Conservation (phyloP, 1,140 invertebrate species). For the Steinernema feltiae region DNA sequence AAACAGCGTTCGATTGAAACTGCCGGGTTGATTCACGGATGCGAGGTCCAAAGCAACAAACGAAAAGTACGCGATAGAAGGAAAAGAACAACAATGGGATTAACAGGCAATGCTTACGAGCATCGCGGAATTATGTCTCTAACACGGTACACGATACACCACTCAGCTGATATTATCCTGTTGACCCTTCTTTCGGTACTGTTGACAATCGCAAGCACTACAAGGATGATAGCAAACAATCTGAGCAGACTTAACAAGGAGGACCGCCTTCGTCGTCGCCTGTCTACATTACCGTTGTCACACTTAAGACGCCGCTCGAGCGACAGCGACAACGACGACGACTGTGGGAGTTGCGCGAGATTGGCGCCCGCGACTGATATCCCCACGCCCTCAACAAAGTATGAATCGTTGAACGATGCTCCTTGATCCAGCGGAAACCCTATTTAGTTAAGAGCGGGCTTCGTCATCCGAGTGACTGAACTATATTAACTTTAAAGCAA, state of each 20-base stretch:
- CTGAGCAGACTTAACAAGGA: conserved; percentile 5
- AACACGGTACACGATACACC: too few species aligned
- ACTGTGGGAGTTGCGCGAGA: too few species aligned
- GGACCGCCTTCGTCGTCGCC: background rate
- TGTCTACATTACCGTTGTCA: conserved; percentile 11
- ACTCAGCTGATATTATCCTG: conserved; percentile 1
- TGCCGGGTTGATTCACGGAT: too few species aligned
- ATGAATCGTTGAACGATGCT: background rate
- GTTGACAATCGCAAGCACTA: conserved; percentile 9
- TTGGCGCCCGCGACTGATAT: too few species aligned
- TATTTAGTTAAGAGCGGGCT: background rate
- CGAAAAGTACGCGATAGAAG: too few species aligned
- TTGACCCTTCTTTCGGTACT: background rate
- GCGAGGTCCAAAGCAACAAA: too few species aligned
- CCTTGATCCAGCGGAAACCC: background rate
- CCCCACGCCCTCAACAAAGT: conserved; percentile 9
- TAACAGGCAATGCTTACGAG: background rate
- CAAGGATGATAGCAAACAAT: background rate
- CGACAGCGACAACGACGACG: too few species aligned
- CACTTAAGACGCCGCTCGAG: background rate
- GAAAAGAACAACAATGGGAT: background rate
- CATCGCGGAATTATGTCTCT: too few species aligned
- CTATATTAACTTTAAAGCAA: background rate
- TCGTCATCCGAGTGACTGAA: background rate
- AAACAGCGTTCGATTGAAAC: too few species aligned